These are phyloP conservation scores for Stenchaetothrips biformis DNA, from an alignment of 2,888 invertebrate species.

Conservation along the genomic window DNA sequence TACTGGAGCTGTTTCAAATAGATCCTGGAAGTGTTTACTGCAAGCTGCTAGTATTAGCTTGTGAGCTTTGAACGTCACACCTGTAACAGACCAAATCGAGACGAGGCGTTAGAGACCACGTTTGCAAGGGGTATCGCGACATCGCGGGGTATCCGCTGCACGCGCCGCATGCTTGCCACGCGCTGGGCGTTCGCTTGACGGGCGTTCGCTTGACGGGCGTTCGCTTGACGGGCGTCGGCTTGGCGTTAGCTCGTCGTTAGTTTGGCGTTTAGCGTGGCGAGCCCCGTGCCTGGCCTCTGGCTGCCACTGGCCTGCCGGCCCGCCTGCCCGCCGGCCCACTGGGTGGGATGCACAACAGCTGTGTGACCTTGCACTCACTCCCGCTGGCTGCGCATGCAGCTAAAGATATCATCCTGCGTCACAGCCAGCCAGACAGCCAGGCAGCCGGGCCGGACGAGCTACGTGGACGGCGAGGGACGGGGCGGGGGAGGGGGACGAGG, in stretches of 20 bases:
- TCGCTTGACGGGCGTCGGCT: no score
- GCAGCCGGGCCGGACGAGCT: not conserved
- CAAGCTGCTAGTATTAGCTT: constrained; percentile 87
- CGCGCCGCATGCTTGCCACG: no score
- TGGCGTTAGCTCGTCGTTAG: no score
- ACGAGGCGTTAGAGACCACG: constrained; percentile 29
- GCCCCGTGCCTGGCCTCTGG: no score
- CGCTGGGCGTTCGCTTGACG: no score
- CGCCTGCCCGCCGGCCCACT: no score
- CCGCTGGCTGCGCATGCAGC: constrained; percentile 30
- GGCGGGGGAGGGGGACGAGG: not conserved
- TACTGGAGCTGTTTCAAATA: constrained; percentile 78
- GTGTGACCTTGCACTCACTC: constrained; percentile 21
- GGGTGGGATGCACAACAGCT: not conserved
- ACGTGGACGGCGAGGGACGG: not conserved
- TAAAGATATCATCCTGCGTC: constrained; percentile 32
- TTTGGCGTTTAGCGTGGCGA: no score
- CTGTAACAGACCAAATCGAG: constrained; percentile 47
- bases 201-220: no score
- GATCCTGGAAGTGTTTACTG: constrained; percentile 87
- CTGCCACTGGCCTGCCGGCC: no score
- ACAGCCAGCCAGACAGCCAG: constrained; percentile 25
- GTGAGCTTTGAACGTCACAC: constrained; percentile 86
- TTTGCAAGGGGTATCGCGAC: not conserved
- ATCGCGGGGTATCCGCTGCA: no score